Evolutionary conservation across 2,888 invertebrate species (phyloP).

Genomic region (Diarsia rubi): DNA sequence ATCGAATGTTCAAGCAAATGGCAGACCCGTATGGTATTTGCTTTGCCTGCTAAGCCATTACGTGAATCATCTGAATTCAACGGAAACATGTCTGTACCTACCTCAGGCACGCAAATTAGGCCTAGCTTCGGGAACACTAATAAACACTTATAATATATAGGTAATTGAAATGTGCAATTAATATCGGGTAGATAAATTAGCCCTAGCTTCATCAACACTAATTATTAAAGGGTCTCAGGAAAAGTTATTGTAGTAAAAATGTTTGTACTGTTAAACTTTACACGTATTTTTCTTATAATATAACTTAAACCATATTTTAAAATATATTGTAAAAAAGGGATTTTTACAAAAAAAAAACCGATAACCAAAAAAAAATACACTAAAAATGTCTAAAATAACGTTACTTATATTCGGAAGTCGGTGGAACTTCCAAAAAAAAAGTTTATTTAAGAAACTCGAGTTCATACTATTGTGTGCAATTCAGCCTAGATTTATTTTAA

Average conservation of each 20-base stretch:
- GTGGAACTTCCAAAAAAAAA: neutral
- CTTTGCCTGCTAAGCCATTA: neutral
- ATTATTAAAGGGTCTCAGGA: neutral
- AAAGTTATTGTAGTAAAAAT: neutral
- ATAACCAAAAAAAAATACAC: no score
- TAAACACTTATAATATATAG: no score
- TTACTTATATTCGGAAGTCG: no score
- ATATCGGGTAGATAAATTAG: neutral
- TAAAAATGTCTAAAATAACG: no score
- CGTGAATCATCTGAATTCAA: constrained; percentile 11
- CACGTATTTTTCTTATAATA: no score
- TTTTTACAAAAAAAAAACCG: no score
- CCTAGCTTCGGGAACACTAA: no score
- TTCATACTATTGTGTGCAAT: neutral
- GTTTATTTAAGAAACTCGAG: neutral
- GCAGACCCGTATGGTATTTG: neutral
- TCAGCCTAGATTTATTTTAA: neutral
- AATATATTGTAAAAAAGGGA: no score
- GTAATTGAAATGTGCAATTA: neutral
- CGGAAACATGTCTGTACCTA: neutral
- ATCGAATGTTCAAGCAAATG: neutral
- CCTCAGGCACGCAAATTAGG: no score
- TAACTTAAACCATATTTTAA: no score
- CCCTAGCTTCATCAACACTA: neutral
- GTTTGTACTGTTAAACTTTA: neutral